Evolutionary conservation across 2,797 vertebrate genomes (phyloP).

Genomic region (Xerus rutilus): DNA sequence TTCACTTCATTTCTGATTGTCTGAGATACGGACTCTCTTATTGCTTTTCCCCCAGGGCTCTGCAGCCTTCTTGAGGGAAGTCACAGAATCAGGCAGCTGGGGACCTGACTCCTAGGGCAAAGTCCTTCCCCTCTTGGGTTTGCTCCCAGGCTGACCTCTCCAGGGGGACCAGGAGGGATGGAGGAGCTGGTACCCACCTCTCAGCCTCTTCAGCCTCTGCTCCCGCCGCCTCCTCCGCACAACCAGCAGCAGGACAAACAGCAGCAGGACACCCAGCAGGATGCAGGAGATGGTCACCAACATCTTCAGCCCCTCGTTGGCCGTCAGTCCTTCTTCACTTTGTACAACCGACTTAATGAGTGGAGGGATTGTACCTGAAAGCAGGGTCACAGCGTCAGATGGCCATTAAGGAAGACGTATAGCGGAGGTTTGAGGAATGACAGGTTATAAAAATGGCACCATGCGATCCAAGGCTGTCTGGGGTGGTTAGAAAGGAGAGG

Average conservation of each 20-base stretch:
- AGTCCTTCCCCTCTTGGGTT: fast-evolving
- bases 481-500: conserved; percentile 46
- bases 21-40: not conserved
- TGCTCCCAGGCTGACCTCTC: not conserved
- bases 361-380: conserved; percentile 97
- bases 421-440: conserved; percentile 73
- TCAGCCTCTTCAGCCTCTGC: conserved; percentile 96
- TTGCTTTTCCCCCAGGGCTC: fast-evolving
- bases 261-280: conserved; percentile 94
- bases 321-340: conserved; percentile 95
- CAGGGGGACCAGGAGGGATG: fast-evolving
- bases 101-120: too few species aligned
- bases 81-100: not conserved
- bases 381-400: conserved; percentile 85
- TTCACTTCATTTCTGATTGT: not conserved
- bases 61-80: fast-evolving
- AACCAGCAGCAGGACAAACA: conserved; percentile 96
- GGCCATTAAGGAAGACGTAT: conserved; percentile 73
- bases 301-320: conserved; percentile 98
- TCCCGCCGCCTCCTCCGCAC: conserved; percentile 96
- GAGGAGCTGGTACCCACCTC: conserved; percentile 89
- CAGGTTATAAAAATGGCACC: not conserved
- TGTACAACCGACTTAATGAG: conserved; percentile 96
- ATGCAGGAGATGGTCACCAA: conserved; percentile 98
- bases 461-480: conserved; percentile 44